Percentiles rank a stretch among this genome's conserved stretches.
Evolutionary conservation across 2,113 vertebrate genomes (phyloP).

Genomic region (Orthonyx spaldingii): DNA sequence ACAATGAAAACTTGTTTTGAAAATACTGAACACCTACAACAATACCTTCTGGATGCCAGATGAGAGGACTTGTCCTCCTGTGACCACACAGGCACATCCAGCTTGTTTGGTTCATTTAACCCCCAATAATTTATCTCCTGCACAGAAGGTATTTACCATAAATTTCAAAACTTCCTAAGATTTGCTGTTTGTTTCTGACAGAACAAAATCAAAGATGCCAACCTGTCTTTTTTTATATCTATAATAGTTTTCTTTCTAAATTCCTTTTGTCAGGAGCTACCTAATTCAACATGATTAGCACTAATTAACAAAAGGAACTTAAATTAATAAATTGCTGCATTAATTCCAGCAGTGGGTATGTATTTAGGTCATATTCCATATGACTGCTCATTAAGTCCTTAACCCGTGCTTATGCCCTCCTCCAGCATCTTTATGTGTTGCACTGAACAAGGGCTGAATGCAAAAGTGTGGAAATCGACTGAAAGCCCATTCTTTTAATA

Average conservation of each 20-base stretch:
- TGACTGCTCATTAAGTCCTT: neutral
- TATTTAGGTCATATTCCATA: neutral
- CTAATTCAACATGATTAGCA: neutral
- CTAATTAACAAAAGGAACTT: neutral
- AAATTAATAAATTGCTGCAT: neutral
- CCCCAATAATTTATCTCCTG: neutral
- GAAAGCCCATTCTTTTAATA: neutral
- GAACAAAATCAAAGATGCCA: neutral
- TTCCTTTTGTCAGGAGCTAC: neutral
- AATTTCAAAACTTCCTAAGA: neutral
- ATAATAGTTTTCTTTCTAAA: neutral
- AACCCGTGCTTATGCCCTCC: neutral
- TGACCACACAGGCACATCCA: constrained; percentile 23
- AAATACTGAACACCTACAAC: constrained; percentile 71
- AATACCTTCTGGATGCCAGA: constrained; percentile 59
- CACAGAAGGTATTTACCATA: neutral
- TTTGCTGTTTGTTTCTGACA: neutral
- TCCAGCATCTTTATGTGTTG: neutral
- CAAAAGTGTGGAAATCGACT: neutral
- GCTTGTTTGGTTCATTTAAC: constrained; percentile 27
- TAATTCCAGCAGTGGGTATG: neutral
- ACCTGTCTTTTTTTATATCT: neutral
- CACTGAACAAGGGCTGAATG: neutral
- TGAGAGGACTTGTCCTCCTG: constrained; percentile 32
- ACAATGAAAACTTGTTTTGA: constrained; percentile 76